These are phyloP conservation scores for Neria commutata DNA, from an alignment of 2,888 invertebrate genomes.

Conservation along the genomic window DNA sequence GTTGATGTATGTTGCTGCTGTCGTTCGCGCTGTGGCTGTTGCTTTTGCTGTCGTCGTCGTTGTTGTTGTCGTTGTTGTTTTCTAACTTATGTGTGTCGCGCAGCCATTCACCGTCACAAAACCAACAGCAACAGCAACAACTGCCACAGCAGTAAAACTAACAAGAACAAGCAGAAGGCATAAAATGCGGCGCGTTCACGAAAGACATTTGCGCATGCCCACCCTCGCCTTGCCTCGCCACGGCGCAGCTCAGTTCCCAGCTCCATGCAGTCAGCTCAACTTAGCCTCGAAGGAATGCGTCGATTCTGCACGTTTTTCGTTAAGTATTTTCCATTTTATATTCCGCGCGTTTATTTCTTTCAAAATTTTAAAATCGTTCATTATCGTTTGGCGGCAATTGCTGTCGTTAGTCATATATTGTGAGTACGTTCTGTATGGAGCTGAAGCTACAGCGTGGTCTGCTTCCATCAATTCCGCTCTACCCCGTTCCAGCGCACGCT, in stretches of 20 bases:
- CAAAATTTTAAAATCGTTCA: slow-evolving; percentile 43
- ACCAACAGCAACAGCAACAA: slow-evolving; percentile 7
- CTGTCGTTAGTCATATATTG: slow-evolving; percentile 11
- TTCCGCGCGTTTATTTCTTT: neutral
- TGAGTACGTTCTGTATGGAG: neutral
- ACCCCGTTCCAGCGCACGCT: no score
- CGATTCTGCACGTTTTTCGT: slow-evolving; percentile 30
- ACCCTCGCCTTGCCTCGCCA: neutral
- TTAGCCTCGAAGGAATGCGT: slow-evolving; percentile 20
- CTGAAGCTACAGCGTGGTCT: neutral
- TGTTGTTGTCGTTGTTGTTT: neutral
- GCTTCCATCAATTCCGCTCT: no score
- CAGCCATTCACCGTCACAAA: slow-evolving; percentile 10
- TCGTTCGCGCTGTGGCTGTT: no score
- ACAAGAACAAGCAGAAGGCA: neutral
- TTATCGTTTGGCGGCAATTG: slow-evolving; percentile 47
- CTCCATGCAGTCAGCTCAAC: no score
- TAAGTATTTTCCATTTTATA: neutral
- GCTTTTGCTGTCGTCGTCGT: neutral
- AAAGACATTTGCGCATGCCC: neutral
- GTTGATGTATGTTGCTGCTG: no score
- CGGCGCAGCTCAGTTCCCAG: neutral
- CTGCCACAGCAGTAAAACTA: neutral
- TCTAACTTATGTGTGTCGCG: neutral
- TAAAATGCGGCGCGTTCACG: neutral